Conservation (phyloP, 1,140 invertebrate genomes). For the Heliothis virescens region DNA sequence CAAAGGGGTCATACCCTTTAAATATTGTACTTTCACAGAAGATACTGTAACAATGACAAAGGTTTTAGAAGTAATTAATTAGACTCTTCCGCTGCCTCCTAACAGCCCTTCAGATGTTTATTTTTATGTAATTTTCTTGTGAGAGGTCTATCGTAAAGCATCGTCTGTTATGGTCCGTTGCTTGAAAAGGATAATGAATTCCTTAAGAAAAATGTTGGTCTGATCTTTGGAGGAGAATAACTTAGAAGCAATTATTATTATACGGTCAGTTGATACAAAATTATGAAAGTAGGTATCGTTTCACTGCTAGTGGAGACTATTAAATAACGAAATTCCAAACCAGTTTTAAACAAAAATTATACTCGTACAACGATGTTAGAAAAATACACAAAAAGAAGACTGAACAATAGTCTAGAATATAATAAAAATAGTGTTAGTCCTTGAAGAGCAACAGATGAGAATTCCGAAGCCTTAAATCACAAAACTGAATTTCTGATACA, state of each 20-base stretch:
- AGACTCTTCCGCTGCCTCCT: constrained; percentile 13
- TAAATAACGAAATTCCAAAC: too few relatives aligned
- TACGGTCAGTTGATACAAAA: too few relatives aligned
- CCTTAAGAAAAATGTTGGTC: too few relatives aligned
- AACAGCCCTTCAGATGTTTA: constrained; percentile 15
- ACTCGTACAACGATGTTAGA: neutral
- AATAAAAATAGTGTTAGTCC: too few relatives aligned
- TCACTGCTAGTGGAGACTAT: too few relatives aligned
- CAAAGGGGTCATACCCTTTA: constrained; percentile 4
- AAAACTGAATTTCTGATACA: constrained; percentile 40
- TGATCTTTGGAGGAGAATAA: too few relatives aligned
- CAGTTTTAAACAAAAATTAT: too few relatives aligned
- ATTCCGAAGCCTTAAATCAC: constrained; percentile 11
- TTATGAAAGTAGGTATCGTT: too few relatives aligned
- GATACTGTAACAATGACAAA: constrained; percentile 7
- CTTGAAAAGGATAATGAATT: neutral
- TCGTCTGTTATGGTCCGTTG: neutral
- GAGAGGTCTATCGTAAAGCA: neutral
- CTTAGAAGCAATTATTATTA: too few relatives aligned
- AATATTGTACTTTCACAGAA: constrained; percentile 11
- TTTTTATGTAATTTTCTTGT: neutral
- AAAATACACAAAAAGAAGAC: neutral
- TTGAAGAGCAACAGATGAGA: constrained; percentile 25
- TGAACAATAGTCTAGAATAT: neutral
- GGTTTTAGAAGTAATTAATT: constrained; percentile 35